Evolutionary conservation across 1,140 invertebrate genomes (phyloP).

Genomic region (Sycobia sp.): DNA sequence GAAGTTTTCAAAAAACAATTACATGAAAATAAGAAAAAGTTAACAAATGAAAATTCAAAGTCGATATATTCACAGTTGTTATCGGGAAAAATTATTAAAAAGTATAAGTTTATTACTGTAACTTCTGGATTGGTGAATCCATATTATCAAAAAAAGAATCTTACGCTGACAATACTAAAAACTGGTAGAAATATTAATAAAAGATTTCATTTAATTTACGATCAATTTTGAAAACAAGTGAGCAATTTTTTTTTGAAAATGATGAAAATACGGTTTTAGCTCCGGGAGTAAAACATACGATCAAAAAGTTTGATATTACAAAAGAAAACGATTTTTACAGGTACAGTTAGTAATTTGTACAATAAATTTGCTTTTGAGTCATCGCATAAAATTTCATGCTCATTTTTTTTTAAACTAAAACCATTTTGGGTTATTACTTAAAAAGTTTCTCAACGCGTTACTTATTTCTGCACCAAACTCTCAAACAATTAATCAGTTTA

Average conservation of each 20-base stretch:
- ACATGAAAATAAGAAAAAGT: not conserved
- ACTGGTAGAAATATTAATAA: not conserved
- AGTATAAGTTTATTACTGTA: not conserved
- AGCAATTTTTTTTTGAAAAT: not conserved
- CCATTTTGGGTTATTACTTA: constrained; percentile 5
- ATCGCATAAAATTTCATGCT: not conserved
- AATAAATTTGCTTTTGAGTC: not conserved
- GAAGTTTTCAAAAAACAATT: not conserved
- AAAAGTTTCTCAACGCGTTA: constrained; percentile 1
- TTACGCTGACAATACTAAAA: not conserved
- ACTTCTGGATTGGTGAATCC: not conserved
- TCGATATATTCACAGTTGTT: not conserved
- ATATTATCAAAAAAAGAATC: not conserved
- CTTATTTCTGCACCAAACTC: constrained; percentile 21
- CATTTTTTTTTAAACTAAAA: not conserved
- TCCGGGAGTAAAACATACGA: not conserved
- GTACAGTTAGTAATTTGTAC: not conserved
- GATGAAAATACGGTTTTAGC: constrained; percentile 1
- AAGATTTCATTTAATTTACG: too few species aligned
- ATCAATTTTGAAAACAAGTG: too few species aligned
- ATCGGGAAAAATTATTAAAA: constrained; percentile 4
- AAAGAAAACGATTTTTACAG: not conserved
- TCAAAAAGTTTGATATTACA: not conserved
- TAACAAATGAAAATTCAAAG: not conserved
- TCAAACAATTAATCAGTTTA: too few species aligned